Percentiles rank a stretch among this genome's conserved stretches.
Evolutionary conservation across 2,797 vertebrate species (phyloP).

Genomic region (Dermochelys coriacea): DNA sequence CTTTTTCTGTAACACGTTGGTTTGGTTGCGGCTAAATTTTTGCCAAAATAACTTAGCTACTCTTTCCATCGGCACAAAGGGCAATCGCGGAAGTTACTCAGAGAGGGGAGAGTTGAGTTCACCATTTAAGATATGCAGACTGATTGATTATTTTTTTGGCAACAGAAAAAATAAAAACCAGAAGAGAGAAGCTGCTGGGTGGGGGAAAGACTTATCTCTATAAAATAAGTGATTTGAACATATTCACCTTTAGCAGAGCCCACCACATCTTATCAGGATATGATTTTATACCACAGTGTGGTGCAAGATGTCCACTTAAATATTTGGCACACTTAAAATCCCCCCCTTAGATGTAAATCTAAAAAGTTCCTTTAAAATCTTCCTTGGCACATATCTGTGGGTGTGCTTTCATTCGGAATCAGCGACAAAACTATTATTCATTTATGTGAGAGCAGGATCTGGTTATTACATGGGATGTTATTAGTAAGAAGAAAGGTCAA

Average conservation of each 20-base stretch:
- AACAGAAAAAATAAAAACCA: background rate
- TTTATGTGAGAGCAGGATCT: background rate
- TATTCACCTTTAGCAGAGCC: constrained; percentile 24
- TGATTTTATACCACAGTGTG: background rate
- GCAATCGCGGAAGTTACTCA: constrained; percentile 61
- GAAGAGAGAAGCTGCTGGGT: constrained; percentile 42
- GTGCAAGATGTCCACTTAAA: constrained; percentile 20
- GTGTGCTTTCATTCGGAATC: background rate
- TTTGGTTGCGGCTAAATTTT: constrained; percentile 42
- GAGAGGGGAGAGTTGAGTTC: constrained; percentile 50
- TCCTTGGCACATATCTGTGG: background rate
- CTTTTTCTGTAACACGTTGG: constrained; percentile 48
- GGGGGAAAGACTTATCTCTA: background rate
- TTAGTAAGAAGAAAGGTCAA: background rate
- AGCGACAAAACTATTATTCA: background rate
- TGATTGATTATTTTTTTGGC: constrained; percentile 68
- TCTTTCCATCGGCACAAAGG: constrained; percentile 67
- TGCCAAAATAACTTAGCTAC: constrained; percentile 41
- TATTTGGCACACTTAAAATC: background rate
- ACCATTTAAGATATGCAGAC: background rate
- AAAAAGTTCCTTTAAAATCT: background rate
- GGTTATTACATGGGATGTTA: background rate
- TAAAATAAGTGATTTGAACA: constrained; percentile 5
- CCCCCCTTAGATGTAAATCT: background rate
- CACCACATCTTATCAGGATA: constrained; percentile 3